A percentile compares a stretch with the other conserved stretches of the same genome.
Evolutionary conservation across 2,888 invertebrate genomes (phyloP).

Genomic region (Drosophila demipolita): DNA sequence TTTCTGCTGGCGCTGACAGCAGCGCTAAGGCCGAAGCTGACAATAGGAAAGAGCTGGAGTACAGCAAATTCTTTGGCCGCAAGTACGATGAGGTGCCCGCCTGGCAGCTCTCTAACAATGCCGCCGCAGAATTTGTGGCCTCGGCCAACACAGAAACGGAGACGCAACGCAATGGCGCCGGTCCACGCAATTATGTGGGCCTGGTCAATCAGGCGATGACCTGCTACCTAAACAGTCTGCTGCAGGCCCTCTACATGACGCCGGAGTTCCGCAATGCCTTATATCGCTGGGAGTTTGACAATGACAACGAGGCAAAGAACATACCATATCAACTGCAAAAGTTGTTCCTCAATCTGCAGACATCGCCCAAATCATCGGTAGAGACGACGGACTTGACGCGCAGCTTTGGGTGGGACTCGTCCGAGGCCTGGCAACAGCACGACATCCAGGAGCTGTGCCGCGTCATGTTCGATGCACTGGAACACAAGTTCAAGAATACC

Average conservation of each 20-base stretch:
- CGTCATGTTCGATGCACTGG: constrained; percentile 96
- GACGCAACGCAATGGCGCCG: constrained; percentile 20
- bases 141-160: constrained; percentile 54
- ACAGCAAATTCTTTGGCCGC: constrained; percentile 53
- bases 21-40: constrained; percentile 30
- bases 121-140: constrained; percentile 47
- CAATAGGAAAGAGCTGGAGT: constrained; percentile 22
- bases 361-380: constrained; percentile 91
- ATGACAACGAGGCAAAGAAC: constrained; percentile 89
- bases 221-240: constrained; percentile 94
- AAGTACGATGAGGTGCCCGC: constrained; percentile 49
- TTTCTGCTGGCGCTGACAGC: constrained; percentile 1
- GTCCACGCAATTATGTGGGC: constrained; percentile 88
- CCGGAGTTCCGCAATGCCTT: constrained; percentile 96
- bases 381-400: constrained; percentile 94
- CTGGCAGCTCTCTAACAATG: constrained; percentile 37
- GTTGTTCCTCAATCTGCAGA: constrained; percentile 93
- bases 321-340: constrained; percentile 95
- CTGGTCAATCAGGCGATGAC: constrained; percentile 97
- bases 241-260: constrained; percentile 96
- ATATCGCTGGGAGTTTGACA: constrained; percentile 93
- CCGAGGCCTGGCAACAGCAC: constrained; percentile 96
- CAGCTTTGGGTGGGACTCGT: constrained; percentile 96
- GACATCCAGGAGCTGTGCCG: constrained; percentile 96
- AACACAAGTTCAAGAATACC: constrained; percentile 93